Conservation (phyloP, 2,113 vertebrate genomes). For the Dasyurus viverrinus region DNA sequence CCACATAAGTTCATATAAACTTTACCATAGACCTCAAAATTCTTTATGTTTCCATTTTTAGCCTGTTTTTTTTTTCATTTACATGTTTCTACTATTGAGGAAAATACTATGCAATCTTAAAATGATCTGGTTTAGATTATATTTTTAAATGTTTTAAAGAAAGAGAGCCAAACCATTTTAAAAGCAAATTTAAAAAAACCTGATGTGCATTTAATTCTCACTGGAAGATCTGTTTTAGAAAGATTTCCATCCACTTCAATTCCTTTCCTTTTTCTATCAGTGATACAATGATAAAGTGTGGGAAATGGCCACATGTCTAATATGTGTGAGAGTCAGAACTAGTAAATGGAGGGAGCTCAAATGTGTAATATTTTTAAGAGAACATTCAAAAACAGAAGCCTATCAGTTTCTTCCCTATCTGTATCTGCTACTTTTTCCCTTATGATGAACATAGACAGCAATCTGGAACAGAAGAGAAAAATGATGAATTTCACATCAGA, state of each 20-base stretch:
- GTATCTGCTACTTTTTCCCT: not conserved
- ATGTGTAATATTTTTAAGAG: not conserved
- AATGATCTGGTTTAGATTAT: too few relatives aligned
- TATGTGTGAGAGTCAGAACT: not conserved
- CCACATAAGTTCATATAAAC: not conserved
- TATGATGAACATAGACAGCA: not conserved
- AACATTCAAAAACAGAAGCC: not conserved
- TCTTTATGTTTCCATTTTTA: not conserved
- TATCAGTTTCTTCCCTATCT: not conserved
- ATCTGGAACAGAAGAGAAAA: not conserved
- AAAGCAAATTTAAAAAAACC: not conserved
- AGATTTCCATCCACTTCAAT: not conserved
- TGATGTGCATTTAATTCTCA: not conserved
- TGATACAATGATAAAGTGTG: not conserved
- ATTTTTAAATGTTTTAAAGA: not conserved
- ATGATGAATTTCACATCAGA: not conserved
- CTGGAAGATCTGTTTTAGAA: not conserved
- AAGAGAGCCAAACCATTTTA: not conserved
- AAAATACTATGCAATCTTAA: not conserved
- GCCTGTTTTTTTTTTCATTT: not conserved
- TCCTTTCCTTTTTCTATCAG: not conserved
- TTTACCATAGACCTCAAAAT: not conserved
- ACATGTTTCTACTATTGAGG: not conserved
- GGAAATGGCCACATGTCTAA: not conserved
- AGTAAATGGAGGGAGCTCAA: not conserved